Percentiles rank a stretch among this genome's conserved stretches.
Conservation (phyloP, 2,888 invertebrate species). For the Alloplasta piceator region DNA sequence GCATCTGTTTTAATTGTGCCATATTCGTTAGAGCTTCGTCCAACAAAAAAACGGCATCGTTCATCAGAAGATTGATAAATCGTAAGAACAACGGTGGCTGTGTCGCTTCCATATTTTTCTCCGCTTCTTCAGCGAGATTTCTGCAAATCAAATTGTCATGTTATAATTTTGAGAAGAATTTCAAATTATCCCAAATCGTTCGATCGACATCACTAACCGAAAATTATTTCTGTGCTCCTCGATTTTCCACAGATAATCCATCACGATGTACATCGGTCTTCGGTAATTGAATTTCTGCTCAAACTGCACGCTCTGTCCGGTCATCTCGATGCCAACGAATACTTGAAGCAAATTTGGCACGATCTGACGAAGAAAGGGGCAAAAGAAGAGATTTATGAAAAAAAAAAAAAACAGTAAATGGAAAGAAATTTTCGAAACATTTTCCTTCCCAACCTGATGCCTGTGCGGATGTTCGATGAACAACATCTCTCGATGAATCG, state of each 20-base stretch:
- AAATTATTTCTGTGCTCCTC: constrained; percentile 91
- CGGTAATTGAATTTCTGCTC: constrained; percentile 99
- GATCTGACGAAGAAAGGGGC: constrained; percentile 85
- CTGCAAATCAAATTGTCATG: constrained; percentile 81
- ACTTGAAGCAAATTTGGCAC: constrained; percentile 93
- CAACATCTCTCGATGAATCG: constrained; percentile 89
- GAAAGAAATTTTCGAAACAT: constrained; percentile 1
- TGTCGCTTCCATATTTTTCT: constrained; percentile 94
- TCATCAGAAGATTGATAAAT: constrained; percentile 98
- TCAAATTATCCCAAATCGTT: constrained; percentile 12
- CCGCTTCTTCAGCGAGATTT: constrained; percentile 90
- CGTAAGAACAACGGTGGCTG: constrained; percentile 96
- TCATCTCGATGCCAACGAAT: constrained; percentile 99
- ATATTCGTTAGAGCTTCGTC: constrained; percentile 96
- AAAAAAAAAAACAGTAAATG: constrained; percentile 34
- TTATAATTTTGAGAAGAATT: not conserved
- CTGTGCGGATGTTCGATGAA: constrained; percentile 91
- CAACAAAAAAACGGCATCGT: constrained; percentile 97
- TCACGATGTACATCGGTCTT: constrained; percentile 96
- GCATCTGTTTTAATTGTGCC: constrained; percentile 93
- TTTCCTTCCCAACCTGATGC: constrained; percentile 84
- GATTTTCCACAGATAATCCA: constrained; percentile 95
- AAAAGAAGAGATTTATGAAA: constrained; percentile 9
- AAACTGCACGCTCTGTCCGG: constrained; percentile 97
- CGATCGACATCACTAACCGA: constrained; percentile 85